phyloP scores from a whole-genome alignment of 92 coral and sea anemone genomes.

The Actinernus sp. region DNA sequence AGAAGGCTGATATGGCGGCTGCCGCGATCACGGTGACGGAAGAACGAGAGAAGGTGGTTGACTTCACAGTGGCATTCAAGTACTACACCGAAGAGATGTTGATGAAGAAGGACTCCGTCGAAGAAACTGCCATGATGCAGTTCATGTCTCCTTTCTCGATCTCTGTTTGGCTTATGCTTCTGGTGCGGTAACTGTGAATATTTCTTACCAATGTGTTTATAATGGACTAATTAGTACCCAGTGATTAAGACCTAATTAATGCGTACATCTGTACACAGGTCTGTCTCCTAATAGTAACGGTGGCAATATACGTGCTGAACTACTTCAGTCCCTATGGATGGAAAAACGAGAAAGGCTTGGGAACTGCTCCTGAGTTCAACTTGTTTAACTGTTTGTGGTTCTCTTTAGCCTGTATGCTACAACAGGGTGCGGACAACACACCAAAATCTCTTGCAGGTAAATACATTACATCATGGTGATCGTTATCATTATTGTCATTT shows the following conservation, averaged over 20 bases:
- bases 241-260: no score
- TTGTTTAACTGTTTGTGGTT: slow-evolving; percentile 76
- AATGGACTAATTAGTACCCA: no score
- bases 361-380: slow-evolving; percentile 55
- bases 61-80: slow-evolving; percentile 66
- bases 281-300: slow-evolving; percentile 40
- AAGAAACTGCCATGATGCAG: slow-evolving; percentile 27
- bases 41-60: slow-evolving; percentile 57
- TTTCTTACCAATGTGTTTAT: no score
- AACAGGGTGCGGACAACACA: slow-evolving; percentile 73
- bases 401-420: slow-evolving; percentile 62
- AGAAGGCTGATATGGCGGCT: slow-evolving; percentile 75
- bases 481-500: background rate
- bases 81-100: slow-evolving; percentile 56
- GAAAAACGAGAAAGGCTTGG: slow-evolving; percentile 35
- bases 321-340: slow-evolving; percentile 74
- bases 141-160: slow-evolving; percentile 68
- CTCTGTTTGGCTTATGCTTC: slow-evolving; percentile 61
- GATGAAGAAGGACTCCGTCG: slow-evolving; percentile 38
- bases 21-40: slow-evolving; percentile 56
- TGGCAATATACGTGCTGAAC: slow-evolving; percentile 43
- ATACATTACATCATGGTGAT: no score
- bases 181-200: slow-evolving; percentile 34
- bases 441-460: slow-evolving; percentile 64
- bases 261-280: slow-evolving; percentile 4